Conservation (phyloP, 2,888 invertebrate species). For the Drosophila mettleri region DNA sequence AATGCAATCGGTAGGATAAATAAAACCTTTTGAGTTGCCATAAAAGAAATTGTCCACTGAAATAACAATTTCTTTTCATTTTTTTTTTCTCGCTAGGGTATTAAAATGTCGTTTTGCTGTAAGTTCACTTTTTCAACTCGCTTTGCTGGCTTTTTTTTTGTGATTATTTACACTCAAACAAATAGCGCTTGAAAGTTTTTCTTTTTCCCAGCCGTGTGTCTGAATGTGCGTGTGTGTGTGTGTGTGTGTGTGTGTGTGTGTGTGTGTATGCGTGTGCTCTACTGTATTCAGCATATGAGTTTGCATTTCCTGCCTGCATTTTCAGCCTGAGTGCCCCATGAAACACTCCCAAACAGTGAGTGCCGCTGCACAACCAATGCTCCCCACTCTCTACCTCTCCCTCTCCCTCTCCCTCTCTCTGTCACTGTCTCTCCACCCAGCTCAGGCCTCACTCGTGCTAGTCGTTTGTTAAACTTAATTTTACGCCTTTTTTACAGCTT, state of each 20-base stretch:
- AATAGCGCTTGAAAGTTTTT: slow-evolving; percentile 75
- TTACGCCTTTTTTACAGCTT: slow-evolving; percentile 80
- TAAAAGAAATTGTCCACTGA: neutral
- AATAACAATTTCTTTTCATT: too few relatives aligned
- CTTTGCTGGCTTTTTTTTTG: slow-evolving; percentile 33
- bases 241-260: slow-evolving; percentile 23
- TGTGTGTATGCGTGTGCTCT: slow-evolving; percentile 12
- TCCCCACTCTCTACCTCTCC: neutral
- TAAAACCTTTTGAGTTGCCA: neutral
- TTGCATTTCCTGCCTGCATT: slow-evolving; percentile 78
- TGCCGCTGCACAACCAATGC: slow-evolving; percentile 9
- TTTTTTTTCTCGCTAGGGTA: slow-evolving; percentile 27
- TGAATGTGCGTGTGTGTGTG: slow-evolving; percentile 22
- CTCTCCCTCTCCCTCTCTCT: neutral
- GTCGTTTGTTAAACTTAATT: slow-evolving; percentile 77
- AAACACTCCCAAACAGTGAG: slow-evolving; percentile 45
- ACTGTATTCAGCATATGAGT: slow-evolving; percentile 56
- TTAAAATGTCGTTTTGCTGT: slow-evolving; percentile 26
- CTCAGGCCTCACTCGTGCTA: slow-evolving; percentile 20
- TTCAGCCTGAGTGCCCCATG: slow-evolving; percentile 70
- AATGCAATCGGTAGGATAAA: neutral
- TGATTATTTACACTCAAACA: slow-evolving; percentile 79
- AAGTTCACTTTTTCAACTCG: slow-evolving; percentile 1
- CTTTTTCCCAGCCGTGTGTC: slow-evolving; percentile 41
- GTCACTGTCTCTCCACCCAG: slow-evolving; percentile 7